Evolutionary conservation across 2,113 vertebrate genomes (phyloP).

Genomic region (Heterocephalus glaber): DNA sequence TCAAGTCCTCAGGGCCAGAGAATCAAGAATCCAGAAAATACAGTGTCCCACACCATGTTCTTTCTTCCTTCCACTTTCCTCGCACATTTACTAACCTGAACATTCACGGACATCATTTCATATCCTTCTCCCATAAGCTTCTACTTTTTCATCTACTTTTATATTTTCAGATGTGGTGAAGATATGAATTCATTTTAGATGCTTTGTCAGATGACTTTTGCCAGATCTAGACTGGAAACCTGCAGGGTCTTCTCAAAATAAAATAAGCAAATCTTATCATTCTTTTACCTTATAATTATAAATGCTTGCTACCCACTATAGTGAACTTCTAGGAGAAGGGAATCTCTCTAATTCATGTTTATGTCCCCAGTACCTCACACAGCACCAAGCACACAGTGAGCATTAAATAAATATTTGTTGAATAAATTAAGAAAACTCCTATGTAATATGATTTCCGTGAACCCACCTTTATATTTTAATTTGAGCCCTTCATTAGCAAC

Average conservation of each 20-base stretch:
- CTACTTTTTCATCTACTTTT: neutral
- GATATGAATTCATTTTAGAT: slow-evolving; percentile 21
- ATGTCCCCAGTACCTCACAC: neutral
- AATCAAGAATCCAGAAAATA: neutral
- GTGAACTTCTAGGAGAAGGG: neutral
- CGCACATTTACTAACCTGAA: neutral
- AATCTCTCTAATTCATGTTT: neutral
- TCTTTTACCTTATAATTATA: neutral
- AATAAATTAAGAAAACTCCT: neutral
- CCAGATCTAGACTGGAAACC: neutral
- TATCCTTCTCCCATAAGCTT: neutral
- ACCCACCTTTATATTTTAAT: neutral
- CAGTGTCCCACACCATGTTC: neutral
- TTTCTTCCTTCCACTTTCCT: neutral
- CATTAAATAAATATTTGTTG: neutral
- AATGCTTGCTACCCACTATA: neutral
- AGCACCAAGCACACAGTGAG: neutral
- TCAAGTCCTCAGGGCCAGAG: neutral
- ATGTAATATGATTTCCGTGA: neutral
- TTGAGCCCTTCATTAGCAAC: neutral
- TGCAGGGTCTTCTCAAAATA: neutral
- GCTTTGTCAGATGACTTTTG: neutral
- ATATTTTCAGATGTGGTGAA: slow-evolving; percentile 14
- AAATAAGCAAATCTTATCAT: neutral
- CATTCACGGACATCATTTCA: neutral